Conservation (phyloP, 2,888 invertebrate genomes). For the Acrobasis consociella region DNA sequence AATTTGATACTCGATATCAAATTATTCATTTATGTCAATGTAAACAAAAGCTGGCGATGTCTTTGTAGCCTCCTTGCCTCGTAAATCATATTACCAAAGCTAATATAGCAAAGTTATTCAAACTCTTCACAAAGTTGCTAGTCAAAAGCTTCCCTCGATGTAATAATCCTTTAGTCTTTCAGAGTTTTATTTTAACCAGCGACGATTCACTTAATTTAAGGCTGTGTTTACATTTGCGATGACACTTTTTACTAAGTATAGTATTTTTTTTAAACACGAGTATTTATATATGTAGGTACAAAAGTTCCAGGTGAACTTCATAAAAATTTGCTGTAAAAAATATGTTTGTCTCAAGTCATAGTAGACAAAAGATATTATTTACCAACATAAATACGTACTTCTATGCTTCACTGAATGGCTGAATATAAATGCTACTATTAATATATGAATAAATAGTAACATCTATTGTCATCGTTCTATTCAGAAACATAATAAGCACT, state of each 20-base stretch:
- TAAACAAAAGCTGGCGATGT: slow-evolving; percentile 42
- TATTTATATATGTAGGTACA: too few species aligned
- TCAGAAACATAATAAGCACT: too few species aligned
- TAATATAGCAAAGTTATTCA: slow-evolving; percentile 68
- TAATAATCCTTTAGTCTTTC: slow-evolving; percentile 59
- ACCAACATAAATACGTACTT: too few species aligned
- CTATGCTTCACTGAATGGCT: too few species aligned
- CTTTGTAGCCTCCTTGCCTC: slow-evolving; percentile 40
- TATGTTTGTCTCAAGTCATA: too few species aligned
- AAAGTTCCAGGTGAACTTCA: too few species aligned
- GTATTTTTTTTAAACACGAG: too few species aligned
- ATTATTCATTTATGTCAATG: slow-evolving; percentile 39
- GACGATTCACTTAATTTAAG: slow-evolving; percentile 36
- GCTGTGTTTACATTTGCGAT: not conserved
- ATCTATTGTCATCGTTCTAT: too few species aligned
- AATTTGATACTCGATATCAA: slow-evolving; percentile 31
- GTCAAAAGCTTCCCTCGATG: slow-evolving; percentile 60
- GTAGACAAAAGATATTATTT: too few species aligned
- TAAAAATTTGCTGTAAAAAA: too few species aligned
- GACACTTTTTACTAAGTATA: slow-evolving; percentile 7
- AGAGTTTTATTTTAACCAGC: slow-evolving; percentile 52
- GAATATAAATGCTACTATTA: too few species aligned
- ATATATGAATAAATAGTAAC: too few species aligned
- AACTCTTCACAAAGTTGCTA: slow-evolving; percentile 66
- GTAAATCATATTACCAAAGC: slow-evolving; percentile 62